Conservation (phyloP, 2,888 invertebrate species). For the Beris morrisii region DNA sequence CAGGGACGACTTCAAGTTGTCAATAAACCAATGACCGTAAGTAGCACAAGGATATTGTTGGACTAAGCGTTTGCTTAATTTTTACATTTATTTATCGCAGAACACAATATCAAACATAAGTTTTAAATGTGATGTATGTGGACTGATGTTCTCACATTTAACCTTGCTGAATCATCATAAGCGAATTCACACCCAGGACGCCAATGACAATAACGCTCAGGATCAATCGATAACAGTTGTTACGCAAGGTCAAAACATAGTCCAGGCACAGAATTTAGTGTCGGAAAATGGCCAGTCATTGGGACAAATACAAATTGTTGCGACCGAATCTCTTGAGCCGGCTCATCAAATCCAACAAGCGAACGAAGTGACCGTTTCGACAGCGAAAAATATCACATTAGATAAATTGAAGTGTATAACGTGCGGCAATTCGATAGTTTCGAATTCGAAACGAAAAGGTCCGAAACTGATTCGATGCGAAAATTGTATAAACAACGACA, state of each 20-base stretch:
- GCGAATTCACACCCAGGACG: constrained; percentile 70
- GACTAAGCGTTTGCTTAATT: constrained; percentile 23
- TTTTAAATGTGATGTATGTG: constrained; percentile 87
- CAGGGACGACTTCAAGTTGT: constrained; percentile 56
- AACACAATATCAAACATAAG: constrained; percentile 79
- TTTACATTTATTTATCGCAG: constrained; percentile 54
- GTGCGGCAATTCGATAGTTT: constrained; percentile 61
- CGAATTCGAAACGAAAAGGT: constrained; percentile 62
- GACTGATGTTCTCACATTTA: constrained; percentile 81
- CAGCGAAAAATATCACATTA: constrained; percentile 60
- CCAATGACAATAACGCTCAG: constrained; percentile 59
- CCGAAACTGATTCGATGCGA: constrained; percentile 66
- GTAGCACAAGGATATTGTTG: constrained; percentile 5
- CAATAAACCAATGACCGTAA: constrained; percentile 53
- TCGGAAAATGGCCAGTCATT: constrained; percentile 54
- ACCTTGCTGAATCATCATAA: constrained; percentile 84
- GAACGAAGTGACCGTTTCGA: constrained; percentile 48
- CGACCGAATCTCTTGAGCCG: constrained; percentile 57
- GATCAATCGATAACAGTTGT: constrained; percentile 62
- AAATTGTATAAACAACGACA: constrained; percentile 63
- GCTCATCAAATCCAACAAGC: constrained; percentile 40
- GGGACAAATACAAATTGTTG: constrained; percentile 64
- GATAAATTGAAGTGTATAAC: constrained; percentile 64
- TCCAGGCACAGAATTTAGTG: constrained; percentile 55
- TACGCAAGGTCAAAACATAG: constrained; percentile 54